Conservation (phyloP, 2,888 invertebrate genomes). For the Eristalis intricaria region DNA sequence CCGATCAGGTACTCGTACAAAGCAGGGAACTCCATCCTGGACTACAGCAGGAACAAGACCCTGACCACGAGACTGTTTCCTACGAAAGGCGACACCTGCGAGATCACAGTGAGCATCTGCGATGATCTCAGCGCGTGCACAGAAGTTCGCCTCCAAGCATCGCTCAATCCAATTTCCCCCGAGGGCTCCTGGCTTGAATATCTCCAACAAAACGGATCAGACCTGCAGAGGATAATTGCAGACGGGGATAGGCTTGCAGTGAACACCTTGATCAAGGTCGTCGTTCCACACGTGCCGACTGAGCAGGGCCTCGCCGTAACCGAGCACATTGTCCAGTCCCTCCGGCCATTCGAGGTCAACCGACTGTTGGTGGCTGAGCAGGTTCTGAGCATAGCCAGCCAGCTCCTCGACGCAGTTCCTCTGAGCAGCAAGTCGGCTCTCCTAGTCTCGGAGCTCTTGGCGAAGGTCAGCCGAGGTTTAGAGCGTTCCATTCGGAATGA, state of each 20-base stretch:
- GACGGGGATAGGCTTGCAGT: conserved; percentile 59
- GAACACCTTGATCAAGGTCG: conserved; percentile 43
- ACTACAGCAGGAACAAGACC: conserved; percentile 61
- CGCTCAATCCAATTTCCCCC: conserved; percentile 41
- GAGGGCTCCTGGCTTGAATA: conserved; percentile 30
- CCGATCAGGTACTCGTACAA: conserved; percentile 71
- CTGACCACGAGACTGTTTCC: conserved; percentile 23
- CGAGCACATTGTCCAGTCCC: conserved; percentile 19
- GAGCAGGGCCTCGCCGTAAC: conserved; percentile 14
- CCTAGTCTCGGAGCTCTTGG: conserved; percentile 57
- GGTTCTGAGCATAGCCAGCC: conserved; percentile 42
- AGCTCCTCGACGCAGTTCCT: conserved; percentile 41
- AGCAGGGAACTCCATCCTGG: conserved; percentile 61
- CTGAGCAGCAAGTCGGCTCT: conserved; percentile 56
- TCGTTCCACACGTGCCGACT: conserved; percentile 45
- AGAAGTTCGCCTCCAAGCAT: conserved; percentile 42
- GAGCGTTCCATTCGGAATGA: conserved; percentile 42
- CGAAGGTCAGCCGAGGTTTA: conserved; percentile 60
- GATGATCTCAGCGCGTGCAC: conserved; percentile 72
- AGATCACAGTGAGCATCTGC: conserved; percentile 70
- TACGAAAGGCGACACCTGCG: conserved; percentile 22
- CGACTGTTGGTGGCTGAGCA: conserved; percentile 73
- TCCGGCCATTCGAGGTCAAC: conserved; percentile 36
- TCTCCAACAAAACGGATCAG: conserved; percentile 29
- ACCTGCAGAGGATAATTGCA: conserved; percentile 41